Percentiles rank a stretch among this genome's conserved stretches.
Conservation (phyloP, 1,140 invertebrate species). For the Micrasema longulum region DNA sequence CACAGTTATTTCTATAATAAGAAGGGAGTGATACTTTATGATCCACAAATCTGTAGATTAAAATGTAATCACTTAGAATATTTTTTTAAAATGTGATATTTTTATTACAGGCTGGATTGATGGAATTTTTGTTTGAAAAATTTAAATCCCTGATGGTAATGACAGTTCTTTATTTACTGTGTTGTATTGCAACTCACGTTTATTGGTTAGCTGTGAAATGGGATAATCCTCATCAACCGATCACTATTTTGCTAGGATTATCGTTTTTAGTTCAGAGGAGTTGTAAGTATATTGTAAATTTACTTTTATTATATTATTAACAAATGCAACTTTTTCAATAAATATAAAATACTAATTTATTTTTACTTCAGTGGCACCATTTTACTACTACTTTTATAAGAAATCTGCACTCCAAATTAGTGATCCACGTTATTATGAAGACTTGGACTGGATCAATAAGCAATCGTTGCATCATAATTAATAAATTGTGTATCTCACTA, state of each 20-base stretch:
- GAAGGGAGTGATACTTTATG: too few species aligned
- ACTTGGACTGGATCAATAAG: conserved; percentile 76
- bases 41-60: too few species aligned
- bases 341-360: too few species aligned
- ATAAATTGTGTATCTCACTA: neutral
- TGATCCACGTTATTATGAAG: conserved; percentile 80
- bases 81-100: too few species aligned
- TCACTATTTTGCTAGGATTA: conserved; percentile 45
- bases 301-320: too few species aligned
- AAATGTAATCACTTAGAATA: too few species aligned
- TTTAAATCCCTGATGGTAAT: conserved; percentile 47
- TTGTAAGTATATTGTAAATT: conserved; percentile 39
- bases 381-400: conserved; percentile 83
- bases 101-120: conserved; percentile 51
- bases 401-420: conserved; percentile 76
- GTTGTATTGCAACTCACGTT: conserved; percentile 46
- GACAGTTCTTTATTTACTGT: conserved; percentile 45
- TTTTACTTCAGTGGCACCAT: conserved; percentile 72
- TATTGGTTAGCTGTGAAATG: conserved; percentile 53
- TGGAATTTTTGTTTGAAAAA: conserved; percentile 53
- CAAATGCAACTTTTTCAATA: too few species aligned
- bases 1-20: too few species aligned
- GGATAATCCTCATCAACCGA: conserved; percentile 50
- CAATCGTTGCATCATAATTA: conserved; percentile 58
- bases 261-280: conserved; percentile 47